Evolutionary conservation across 1,140 invertebrate genomes (phyloP), one percentile per base, ranked within the genome.

Genomic region (Metopolophium dirhodum): DNA sequence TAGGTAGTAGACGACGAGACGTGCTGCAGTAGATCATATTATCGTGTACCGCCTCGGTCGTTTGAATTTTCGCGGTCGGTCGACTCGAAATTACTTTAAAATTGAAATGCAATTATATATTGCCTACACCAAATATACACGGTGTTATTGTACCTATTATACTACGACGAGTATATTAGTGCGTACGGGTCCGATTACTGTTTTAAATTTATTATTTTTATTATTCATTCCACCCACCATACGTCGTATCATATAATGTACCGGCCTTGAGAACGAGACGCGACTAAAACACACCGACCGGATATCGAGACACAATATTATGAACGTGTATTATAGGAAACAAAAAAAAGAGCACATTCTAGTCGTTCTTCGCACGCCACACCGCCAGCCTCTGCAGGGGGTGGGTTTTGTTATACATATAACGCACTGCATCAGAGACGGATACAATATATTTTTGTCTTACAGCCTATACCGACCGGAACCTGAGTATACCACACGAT

Each of bases 261-360:
- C 61, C n/a, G 61, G 61, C 61, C 82, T 35, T 83, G 82, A 41
- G 82, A 83, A 83, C 35, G 2, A 35, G 77, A 83, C 14, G 77
- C 77, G 77, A 22, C 37, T 83, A 83, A 37, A 83, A 83, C 82
- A 83, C 82, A 83, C 37, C 35, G 82, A 83, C 82, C 82, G 82
- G 82, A 83, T 83, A 83, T 83, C 82, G 82, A 83, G 20, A 83
- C 82, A 41, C 82, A 83, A 83, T 41, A 2, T 83, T 41, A 2
- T 83, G 9, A 14, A 61, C 30, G 61, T n/a, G n/a, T 18, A 77
- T 77, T 20, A 77, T 35, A n/a, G 61, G 61, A 77, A 77, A 77
- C 61, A 77, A 77, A 77, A 77, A 61, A 61, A 77, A 77, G 61
- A 77, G 14, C 61, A 77, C 30, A 77, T n/a, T 77, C 11, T n/a